phyloP scores from a whole-genome alignment of 2,797 vertebrate genomes.

The Cheirogaleus major region DNA sequence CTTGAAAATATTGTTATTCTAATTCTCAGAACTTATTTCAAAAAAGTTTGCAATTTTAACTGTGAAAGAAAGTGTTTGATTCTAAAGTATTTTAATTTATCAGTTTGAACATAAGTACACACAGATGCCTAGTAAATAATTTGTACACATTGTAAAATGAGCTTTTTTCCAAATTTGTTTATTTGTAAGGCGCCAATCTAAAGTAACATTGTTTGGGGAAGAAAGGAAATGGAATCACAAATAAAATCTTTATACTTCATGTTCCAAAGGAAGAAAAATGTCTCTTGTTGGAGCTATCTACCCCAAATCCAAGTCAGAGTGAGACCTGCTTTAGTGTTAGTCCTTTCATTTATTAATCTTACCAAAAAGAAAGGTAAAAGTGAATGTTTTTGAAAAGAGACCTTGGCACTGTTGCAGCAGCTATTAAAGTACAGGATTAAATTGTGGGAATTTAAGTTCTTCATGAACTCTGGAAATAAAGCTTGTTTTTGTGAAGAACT shows the following conservation, averaged over 20 bases:
- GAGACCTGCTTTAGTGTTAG: not conserved
- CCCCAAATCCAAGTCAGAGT: not conserved
- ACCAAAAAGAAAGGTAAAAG: conserved; percentile 30
- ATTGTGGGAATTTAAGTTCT: not conserved
- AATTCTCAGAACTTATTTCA: not conserved
- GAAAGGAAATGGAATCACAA: not conserved
- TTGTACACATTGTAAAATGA: conserved; percentile 24
- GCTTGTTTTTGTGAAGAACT: conserved; percentile 34
- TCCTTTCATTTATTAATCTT: not conserved
- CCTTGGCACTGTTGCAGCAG: not conserved
- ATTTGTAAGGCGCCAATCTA: not conserved
- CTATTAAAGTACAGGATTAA: not conserved
- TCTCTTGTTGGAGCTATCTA: not conserved
- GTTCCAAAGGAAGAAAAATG: not conserved
- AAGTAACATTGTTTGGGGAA: conserved; percentile 21
- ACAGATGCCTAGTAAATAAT: not conserved
- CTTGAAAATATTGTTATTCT: conserved; percentile 15
- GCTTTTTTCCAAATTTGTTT: not conserved
- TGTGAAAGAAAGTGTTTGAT: not conserved
- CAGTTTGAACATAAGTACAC: not conserved
- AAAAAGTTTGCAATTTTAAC: conserved; percentile 28
- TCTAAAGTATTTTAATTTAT: conserved; percentile 14
- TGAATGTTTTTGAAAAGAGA: not conserved
- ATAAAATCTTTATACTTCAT: not conserved
- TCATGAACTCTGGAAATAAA: conserved; percentile 21